phyloP scores from a whole-genome alignment of 2,797 vertebrate species.

The Petrocephalus schoutedeni region DNA sequence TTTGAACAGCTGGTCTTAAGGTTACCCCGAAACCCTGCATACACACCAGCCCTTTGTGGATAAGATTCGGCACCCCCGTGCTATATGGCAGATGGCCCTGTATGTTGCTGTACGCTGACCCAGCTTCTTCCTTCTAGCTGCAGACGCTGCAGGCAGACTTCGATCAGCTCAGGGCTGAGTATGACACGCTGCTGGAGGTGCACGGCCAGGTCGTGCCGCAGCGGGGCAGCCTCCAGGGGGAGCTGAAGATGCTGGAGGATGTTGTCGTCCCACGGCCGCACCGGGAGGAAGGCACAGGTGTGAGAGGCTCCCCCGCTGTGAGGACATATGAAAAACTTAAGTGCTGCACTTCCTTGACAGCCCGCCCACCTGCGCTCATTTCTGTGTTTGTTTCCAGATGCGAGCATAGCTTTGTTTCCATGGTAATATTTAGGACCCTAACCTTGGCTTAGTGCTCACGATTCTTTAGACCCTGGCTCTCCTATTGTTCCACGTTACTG shows the following conservation, averaged over 20 bases:
- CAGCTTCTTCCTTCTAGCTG: conserved; percentile 49
- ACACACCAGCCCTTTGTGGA: no score
- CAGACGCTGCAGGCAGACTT: conserved; percentile 61
- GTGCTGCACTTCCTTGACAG: neutral
- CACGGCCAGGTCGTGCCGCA: conserved; percentile 51
- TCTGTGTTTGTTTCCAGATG: neutral
- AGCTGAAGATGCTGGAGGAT: conserved; percentile 48
- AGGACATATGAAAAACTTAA: neutral
- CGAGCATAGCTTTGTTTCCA: neutral
- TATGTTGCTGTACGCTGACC: neutral
- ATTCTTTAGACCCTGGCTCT: neutral
- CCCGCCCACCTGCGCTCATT: neutral
- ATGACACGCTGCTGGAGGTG: conserved; percentile 63
- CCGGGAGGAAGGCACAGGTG: conserved; percentile 66
- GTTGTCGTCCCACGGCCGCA: conserved; percentile 51
- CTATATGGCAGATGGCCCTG: neutral
- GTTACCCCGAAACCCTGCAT: no score
- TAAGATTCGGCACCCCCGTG: no score
- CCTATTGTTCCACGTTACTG: neutral
- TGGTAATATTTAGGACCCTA: neutral
- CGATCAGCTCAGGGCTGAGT: conserved; percentile 59
- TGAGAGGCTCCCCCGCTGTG: neutral
- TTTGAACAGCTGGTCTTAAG: no score
- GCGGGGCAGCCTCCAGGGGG: conserved; percentile 37
- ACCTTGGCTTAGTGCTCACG: neutral